Base-by-base conservation (phyloP, 2,888 invertebrate genomes). In the Pecten maximus region DNA sequence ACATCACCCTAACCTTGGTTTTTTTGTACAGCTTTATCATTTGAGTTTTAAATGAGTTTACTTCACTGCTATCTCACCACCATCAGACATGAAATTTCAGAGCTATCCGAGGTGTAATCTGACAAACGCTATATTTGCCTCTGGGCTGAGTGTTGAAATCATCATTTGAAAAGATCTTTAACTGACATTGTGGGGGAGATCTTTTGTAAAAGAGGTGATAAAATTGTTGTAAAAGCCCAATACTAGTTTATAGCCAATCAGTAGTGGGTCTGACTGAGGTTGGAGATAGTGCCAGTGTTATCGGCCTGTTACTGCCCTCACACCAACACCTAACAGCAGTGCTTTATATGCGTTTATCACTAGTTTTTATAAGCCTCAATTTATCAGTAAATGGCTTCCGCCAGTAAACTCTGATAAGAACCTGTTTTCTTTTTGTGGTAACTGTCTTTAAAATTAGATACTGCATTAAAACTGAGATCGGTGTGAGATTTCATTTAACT, bases 311-410 rank as follows among this genome's bases (percentile, higher is more conserved):
- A 60, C n/a, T 48, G 48, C 48, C 48, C 54, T 74, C 74, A 28
- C 35, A 74, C 74, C 35, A 35, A 28, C 74, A 74, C 28, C 74
- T 28, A 35, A 74, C 74, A 74, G 4, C 2, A 15, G 10, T 74
- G 74, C 28, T 74, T 12, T 74, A 74, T 35, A 35, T 15, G 2
- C 35, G 35, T 74, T 74, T 74, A 74, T 74, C 74, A 74, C 74
- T 1, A 8, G 74, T 74, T 74, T 74, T 74, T 74, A 74, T 74
- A 74, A 35, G 74, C 28, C 35, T 28, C 74, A 74, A 74, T 74
- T 74, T 74, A 74, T 74, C 74, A 74, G 74, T 74, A 74, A 74
- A 74, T 74, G 74, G 35, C 74, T 35, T 74, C 74, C 74, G 35
- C 74, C 74, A 35, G 74, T 74, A 74, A 28, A 74, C 28, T 12